Conservation (phyloP, 2,888 invertebrate genomes). For the Beris morrisii region DNA sequence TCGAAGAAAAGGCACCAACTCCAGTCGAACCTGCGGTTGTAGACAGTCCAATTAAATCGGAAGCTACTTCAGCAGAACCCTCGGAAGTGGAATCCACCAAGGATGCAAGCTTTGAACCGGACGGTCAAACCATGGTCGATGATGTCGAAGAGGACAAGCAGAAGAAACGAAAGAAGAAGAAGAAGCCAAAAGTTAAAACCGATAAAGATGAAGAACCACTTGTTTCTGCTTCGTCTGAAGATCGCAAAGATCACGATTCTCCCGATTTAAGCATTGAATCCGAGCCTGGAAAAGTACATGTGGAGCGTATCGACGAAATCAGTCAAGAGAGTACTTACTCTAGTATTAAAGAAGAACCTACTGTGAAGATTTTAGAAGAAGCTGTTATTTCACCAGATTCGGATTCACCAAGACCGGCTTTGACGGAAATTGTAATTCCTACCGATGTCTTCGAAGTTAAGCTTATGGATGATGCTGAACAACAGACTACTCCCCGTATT, state of each 20-base stretch:
- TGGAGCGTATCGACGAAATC: conserved; percentile 53
- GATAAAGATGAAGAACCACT: conserved; percentile 58
- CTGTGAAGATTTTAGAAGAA: conserved; percentile 70
- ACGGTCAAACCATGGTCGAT: conserved; percentile 62
- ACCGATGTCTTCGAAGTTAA: conserved; percentile 55
- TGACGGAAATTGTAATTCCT: conserved; percentile 58
- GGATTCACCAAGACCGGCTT: conserved; percentile 61
- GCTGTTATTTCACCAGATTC: conserved; percentile 61
- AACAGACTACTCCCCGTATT: conserved; percentile 64
- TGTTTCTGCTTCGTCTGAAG: conserved; percentile 57
- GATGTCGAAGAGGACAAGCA: conserved; percentile 44
- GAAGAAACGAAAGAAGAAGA: conserved; percentile 59
- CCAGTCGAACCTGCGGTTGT: conserved; percentile 48
- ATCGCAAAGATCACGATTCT: conserved; percentile 51
- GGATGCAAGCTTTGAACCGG: conserved; percentile 74
- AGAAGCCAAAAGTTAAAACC: conserved; percentile 59
- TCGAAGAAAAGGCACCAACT: conserved; percentile 42
- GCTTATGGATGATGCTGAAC: conserved; percentile 53
- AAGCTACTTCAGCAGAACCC: neutral
- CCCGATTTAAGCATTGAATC: conserved; percentile 43
- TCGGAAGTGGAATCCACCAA: conserved; percentile 55
- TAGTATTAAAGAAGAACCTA: conserved; percentile 60
- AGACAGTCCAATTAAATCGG: neutral
- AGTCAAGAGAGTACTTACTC: conserved; percentile 55
- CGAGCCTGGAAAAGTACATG: conserved; percentile 46